Evolutionary conservation across 1,140 invertebrate genomes (phyloP), one percentile per base, ranked within the genome.

Genomic region (Prorops nasuta): DNA sequence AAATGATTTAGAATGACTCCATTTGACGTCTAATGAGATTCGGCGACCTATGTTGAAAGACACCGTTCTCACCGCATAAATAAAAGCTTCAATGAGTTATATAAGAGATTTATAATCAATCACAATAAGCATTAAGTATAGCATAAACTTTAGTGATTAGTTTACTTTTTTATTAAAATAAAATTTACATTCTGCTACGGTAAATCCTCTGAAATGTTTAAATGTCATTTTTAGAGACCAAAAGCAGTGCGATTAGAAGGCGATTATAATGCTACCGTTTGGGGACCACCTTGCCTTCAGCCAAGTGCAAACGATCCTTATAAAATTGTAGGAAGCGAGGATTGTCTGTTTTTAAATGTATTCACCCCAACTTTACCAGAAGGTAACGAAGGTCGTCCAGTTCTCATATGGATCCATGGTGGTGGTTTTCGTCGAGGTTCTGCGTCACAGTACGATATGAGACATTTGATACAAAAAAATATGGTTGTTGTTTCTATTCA

Each of bases 311-410:
- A 73, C 35, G 50, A 55, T 2, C 55, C 44, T 2, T 15, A 54
- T 16, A 56, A 54, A 34, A 63, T 83, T 6, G 67, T 83, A 3
- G 83, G 83, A 15, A 80, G 76, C 28, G 87, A 89, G 58, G 89
- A 94, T 72, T 94, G 92, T 69, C 72, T 93, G 8, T 89, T 87
- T 53, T 73, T 94, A 2, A 92, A 94, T 66, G 79, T 94, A 8
- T 92, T 90, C 65, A 84, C 86, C 0, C 91, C 90, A 17, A 68
- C 72, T 24, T 74, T 84, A 45, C 82, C 82, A 1, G 78, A 81
- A 41, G 69, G 76, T 43, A 72, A 69, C 9, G 76, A 72, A 2
- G 77, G 79, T 3, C 67, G 82, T 55, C 83, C 84, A 3, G 83
- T 85, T 1, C 51, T 86, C 15, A 74, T 86, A 51, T 86, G 81